A percentile compares a stretch with the other conserved stretches of the same genome.
These are phyloP conservation scores for Argyresthia albistria DNA, from an alignment of 2,888 invertebrate genomes.

Conservation along the genomic window DNA sequence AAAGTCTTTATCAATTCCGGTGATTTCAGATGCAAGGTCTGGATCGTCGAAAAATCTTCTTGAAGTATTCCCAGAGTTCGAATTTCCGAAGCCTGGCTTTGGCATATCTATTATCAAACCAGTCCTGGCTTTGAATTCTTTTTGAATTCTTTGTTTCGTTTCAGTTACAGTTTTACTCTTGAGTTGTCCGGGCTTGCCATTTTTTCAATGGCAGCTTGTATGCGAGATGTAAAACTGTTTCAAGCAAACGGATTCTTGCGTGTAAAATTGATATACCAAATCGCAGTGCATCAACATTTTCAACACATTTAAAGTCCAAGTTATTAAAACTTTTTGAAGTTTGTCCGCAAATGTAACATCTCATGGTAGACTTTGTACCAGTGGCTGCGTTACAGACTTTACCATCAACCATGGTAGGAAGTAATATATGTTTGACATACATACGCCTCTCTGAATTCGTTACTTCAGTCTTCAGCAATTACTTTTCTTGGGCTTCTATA, in stretches of 20 bases:
- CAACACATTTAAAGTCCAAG: conserved; percentile 5
- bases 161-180: conserved; percentile 9
- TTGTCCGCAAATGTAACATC: conserved; percentile 3
- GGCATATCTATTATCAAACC: conserved; percentile 25
- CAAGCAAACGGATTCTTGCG: conserved; percentile 15
- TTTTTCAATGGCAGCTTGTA: conserved; percentile 17
- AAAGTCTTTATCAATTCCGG: conserved; percentile 15
- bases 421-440: not conserved
- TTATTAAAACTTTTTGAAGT: conserved; percentile 13
- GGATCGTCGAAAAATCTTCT: conserved; percentile 21
- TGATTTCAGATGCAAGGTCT: conserved; percentile 18
- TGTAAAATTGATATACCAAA: conserved; percentile 23
- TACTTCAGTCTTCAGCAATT: not conserved
- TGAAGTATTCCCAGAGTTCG: conserved; percentile 19
- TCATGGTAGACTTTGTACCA: conserved; percentile 1
- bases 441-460: not conserved
- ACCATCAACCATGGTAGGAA: conserved; percentile 21
- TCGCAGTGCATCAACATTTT: not conserved
- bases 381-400: conserved; percentile 29
- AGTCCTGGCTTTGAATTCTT: conserved; percentile 15
- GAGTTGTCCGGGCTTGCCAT: conserved; percentile 14
- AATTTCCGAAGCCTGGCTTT: conserved; percentile 18
- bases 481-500: conserved; percentile 2
- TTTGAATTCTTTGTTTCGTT: conserved; percentile 13
- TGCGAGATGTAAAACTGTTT: conserved; percentile 14